phyloP scores from a whole-genome alignment of 2,113 vertebrate species.

The Tragelaphus strepsiceros region DNA sequence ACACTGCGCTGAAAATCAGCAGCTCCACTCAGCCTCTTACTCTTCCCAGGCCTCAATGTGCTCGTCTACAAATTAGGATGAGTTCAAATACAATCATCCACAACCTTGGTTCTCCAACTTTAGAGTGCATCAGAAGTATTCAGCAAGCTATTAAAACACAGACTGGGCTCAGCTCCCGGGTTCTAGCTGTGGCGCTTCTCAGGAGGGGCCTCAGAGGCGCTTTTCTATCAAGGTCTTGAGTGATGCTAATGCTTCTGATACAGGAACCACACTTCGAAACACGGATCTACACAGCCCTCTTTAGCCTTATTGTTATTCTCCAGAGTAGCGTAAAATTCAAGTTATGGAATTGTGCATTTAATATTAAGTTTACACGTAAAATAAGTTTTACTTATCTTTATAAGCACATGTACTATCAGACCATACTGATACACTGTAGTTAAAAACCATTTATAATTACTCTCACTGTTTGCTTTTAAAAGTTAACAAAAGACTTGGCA shows the following conservation, averaged over 20 bases:
- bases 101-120: neutral
- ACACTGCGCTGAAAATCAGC: neutral
- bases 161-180: neutral
- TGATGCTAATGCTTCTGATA: too few relatives aligned
- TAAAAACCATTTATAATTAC: slow-evolving; percentile 2
- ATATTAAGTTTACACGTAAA: neutral
- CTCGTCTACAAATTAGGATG: slow-evolving; percentile 2
- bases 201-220: neutral
- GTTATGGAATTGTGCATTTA: neutral
- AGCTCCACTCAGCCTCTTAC: neutral
- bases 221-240: neutral
- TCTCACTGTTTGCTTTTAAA: neutral
- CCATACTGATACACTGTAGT: neutral
- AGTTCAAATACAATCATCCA: neutral
- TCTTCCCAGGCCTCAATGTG: neutral
- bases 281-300: neutral
- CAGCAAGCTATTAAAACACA: neutral
- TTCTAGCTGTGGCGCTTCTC: neutral
- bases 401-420: neutral
- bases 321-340: neutral
- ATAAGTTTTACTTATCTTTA: neutral
- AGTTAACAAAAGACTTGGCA: neutral
- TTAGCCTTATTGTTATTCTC: neutral
- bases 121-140: neutral
- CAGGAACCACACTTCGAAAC: neutral